Conservation (phyloP, 2,113 vertebrate species). For the Poeciliopsis occidentalis region DNA sequence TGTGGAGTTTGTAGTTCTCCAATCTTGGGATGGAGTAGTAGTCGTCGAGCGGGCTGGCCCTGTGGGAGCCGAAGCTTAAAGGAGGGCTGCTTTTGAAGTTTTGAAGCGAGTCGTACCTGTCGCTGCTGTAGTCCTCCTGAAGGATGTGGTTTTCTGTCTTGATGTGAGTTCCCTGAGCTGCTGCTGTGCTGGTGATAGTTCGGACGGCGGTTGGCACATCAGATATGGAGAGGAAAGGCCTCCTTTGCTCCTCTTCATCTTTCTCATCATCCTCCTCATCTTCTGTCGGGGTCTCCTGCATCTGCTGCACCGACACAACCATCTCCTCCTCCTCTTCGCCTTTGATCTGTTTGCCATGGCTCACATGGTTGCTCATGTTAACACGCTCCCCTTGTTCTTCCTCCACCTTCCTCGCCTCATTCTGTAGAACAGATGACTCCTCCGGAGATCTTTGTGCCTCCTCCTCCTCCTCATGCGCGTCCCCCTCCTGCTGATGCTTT, state of each 20-base stretch:
- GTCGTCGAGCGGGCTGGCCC: constrained; percentile 72
- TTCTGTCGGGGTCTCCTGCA: constrained; percentile 60
- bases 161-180: constrained; percentile 74
- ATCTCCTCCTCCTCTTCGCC: constrained; percentile 53
- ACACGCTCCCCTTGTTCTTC: constrained; percentile 63
- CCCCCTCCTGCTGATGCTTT: constrained; percentile 55
- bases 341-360: constrained; percentile 36
- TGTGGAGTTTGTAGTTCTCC: constrained; percentile 63
- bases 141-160: constrained; percentile 54
- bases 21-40: constrained; percentile 46
- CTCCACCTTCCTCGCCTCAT: constrained; percentile 53
- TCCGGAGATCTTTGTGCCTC: constrained; percentile 52
- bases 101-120: constrained; percentile 48
- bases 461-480: constrained; percentile 52
- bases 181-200: constrained; percentile 73
- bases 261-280: constrained; percentile 59
- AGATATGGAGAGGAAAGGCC: constrained; percentile 49
- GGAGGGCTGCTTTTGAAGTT: constrained; percentile 61
- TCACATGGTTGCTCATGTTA: constrained; percentile 47
- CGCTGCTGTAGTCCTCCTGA: constrained; percentile 57
- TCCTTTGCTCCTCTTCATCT: constrained; percentile 73
- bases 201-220: constrained; percentile 57
- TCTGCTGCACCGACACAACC: constrained; percentile 50
- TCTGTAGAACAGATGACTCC: constrained; percentile 54
- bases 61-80: constrained; percentile 66